Evolutionary conservation across 35 echinoderm and acorn worm species (phyloP), one percentile per base, ranked within the genome.

Genomic region (Diadema setosum): DNA sequence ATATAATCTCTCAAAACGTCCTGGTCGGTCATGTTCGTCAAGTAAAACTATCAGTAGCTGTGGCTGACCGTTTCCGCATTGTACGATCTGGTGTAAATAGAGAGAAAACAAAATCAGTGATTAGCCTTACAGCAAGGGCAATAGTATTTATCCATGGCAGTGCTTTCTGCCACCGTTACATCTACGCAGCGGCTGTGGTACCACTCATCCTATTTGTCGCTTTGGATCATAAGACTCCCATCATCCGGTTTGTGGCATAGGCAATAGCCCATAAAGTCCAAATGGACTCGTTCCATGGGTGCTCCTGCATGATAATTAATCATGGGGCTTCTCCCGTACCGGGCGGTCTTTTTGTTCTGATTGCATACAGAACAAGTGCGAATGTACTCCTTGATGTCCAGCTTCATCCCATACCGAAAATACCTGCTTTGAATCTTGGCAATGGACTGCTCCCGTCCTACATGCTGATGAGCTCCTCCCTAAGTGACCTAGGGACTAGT

Each of bases 171-270:
- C n/a, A n/a, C n/a, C n/a, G n/a, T n/a, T n/a, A 88, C 73, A 31
- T 39, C 48, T 52, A 88, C 70, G 42, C 86, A 88, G 4, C 14
- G 16, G 44, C 86, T 74, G 81, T 88, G 86, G 43, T 81, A 88
- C 86, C 86, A 88, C 36, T 88, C 86, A 33, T 81, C 31, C 20
- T 74, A 88, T 42, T n/a, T 20, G 48, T 88, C 86, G 33, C 86
- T 81, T n/a, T 82, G 43, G 17, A 88, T 88, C 86, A 88, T 88
- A 20, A 88, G 58, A 14, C 59, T 30, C 2, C 86, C 86, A 1
- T 88, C 70, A 18, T 58, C 69, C 29, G 70, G 86, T 36, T 81
- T 88, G 14, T 39, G 46, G 45, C 86, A 88, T 25, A 87, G n/a
- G n/a, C n/a, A n/a, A n/a, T n/a, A n/a, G n/a, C n/a, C n/a, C n/a